Base-by-base conservation (phyloP, 2,113 vertebrate genomes). In the Tautogolabrus adspersus region DNA sequence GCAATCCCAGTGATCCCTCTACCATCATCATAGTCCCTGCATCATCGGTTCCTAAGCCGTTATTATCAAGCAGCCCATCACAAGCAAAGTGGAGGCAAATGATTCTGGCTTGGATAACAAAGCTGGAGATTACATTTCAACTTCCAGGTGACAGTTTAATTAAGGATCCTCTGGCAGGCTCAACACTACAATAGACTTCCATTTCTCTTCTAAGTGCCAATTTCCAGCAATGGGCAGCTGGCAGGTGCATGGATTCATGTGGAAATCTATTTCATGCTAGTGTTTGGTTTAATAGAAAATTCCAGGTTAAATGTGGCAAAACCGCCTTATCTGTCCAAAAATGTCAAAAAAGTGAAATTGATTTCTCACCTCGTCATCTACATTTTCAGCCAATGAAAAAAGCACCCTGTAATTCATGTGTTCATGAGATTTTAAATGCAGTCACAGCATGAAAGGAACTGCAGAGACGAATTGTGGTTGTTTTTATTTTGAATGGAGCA, bases 131-230 rank as follows among this genome's bases (percentile, higher is more conserved):
- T 91, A 91, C 89, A 87, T 94, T 93, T 94, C 90, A 87, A 90
- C 90, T 93, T 92, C 79, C 88, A 94, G 90, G 92, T 93, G 93
- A 94, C 93, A 94, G 89, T 93, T 94, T 95, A 94, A 94, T 95
- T 95, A 95, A 94, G 93, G 91, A 89, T 92, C 90, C 85, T 87
- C 86, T 91, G 88, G 92, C 90, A 91, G 88, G 73, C 87, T 88
- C 90, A 76, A 86, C 86, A 92, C 90, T 89, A 94, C 93, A 94
- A 93, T 93, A 89, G 93, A 92, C 91, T 92, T 91, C 89, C 87
- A 91, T 94, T 94, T 88, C 89, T 90, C 73, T 90, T 92, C 86
- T 92, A 93, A 93, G 91, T 93, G 92, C 90, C 91, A 93, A 93
- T 94, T 92, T 94, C 91, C 91, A 93, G 79, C 89, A 85, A 71